Evolutionary conservation across 2,888 invertebrate genomes (phyloP), one percentile per base, ranked within the genome.

Genomic region (Perizoma affinitatum): DNA sequence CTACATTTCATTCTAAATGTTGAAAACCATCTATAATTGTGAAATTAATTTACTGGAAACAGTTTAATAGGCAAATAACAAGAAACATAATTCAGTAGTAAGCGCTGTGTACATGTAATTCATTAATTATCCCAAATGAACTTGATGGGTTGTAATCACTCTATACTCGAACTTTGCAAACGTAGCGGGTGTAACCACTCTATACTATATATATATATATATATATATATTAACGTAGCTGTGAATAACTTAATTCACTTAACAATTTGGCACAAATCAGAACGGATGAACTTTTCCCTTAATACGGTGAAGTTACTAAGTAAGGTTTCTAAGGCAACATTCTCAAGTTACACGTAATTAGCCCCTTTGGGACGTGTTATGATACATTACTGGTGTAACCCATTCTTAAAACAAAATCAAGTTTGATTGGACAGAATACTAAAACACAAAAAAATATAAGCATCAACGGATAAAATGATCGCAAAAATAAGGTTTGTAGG

Each of bases 291-390:
- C 73, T 76, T 79, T 71, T 74, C 66, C 69, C 64, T 71, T 67
- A 70, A 68, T 73, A 66, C 54, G 46, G 69, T 62, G 56, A 60
- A 74, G 71, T 72, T 72, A 62, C 53, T 54, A 61, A 52, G 59
- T 60, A 64, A 60, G 66, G 67, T 64, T 72, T 70, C 67, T 54
- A 62, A 52, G 60, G 63, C 65, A 66, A 65, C 60, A 69, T 57
- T 58, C 58, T 81, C 77, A 69, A 70, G 70, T 83, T 81, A 74
- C 79, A 67, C 61, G 65, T 47, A 76, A 84, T 85, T 80, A 82
- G 75, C 78, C 79, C 78, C 82, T 53, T 56, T 73, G 82, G 73
- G 81, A 70, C 66, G 53, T 43, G 61, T 54, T 45, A 65, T 58
- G 48, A 46, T 51, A 57, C 56, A 60, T 54, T 22, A 22, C 22